Percentiles rank a stretch among this genome's conserved stretches.
These are phyloP conservation scores for Cariama cristata DNA, from an alignment of 2,113 vertebrate genomes.

Conservation along the genomic window DNA sequence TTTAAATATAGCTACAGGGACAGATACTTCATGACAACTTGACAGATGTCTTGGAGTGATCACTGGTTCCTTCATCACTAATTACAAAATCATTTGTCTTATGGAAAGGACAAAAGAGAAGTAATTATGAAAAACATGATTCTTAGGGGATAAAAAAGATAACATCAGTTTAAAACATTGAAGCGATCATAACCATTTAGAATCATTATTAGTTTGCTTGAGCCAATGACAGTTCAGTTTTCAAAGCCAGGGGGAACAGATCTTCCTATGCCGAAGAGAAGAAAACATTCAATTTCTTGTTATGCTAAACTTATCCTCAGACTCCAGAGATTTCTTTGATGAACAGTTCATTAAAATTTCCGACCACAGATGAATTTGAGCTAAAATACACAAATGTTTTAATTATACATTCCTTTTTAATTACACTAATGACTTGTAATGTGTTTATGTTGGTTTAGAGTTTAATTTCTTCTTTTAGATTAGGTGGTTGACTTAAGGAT, in stretches of 20 bases:
- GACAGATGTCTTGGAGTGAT: slow-evolving; percentile 86
- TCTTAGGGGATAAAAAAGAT: slow-evolving; percentile 86
- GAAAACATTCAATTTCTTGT: slow-evolving; percentile 81
- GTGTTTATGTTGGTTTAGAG: slow-evolving; percentile 87
- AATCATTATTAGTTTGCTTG: slow-evolving; percentile 86
- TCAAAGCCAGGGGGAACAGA: slow-evolving; percentile 73
- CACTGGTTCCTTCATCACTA: slow-evolving; percentile 84
- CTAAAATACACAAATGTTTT: slow-evolving; percentile 89
- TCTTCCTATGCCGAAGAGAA: slow-evolving; percentile 68
- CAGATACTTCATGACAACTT: slow-evolving; percentile 85
- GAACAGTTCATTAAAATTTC: slow-evolving; percentile 87
- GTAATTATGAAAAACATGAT: slow-evolving; percentile 87
- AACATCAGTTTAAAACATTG: slow-evolving; percentile 85
- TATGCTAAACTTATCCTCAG: slow-evolving; percentile 83
- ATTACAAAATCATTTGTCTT: slow-evolving; percentile 90
- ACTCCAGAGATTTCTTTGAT: slow-evolving; percentile 83
- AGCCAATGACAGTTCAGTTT: slow-evolving; percentile 80
- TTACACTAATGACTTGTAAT: slow-evolving; percentile 88
- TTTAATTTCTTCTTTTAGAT: slow-evolving; percentile 87
- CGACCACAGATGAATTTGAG: slow-evolving; percentile 80
- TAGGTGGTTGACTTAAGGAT: slow-evolving; percentile 84
- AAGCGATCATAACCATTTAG: slow-evolving; percentile 84
- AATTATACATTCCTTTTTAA: slow-evolving; percentile 88
- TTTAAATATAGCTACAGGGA: slow-evolving; percentile 88
- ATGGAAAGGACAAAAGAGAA: slow-evolving; percentile 86